phyloP scores from a whole-genome alignment of 2,113 vertebrate species.

The Andinoacara biseriatus region DNA sequence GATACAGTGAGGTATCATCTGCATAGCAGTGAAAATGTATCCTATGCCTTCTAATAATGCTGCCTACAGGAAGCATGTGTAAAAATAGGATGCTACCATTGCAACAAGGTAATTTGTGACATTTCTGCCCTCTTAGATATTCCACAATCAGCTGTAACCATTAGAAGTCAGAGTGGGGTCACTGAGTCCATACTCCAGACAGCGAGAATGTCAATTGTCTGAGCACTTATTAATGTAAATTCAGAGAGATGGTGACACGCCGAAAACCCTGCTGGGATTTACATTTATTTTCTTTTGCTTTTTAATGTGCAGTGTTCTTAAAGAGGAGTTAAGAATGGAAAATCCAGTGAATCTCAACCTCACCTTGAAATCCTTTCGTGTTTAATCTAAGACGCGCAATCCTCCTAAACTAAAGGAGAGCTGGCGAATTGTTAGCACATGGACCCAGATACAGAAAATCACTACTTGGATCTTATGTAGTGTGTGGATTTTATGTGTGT shows the following conservation, averaged over 20 bases:
- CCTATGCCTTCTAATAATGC: no score
- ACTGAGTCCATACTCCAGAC: not conserved
- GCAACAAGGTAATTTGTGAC: not conserved
- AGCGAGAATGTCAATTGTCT: not conserved
- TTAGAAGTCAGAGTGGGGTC: not conserved
- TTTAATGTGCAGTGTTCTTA: not conserved
- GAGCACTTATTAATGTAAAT: slow-evolving; percentile 63
- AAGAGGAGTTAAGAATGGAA: not conserved
- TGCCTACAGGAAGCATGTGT: no score
- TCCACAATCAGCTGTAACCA: not conserved
- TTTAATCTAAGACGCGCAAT: no score
- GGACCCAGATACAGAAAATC: not conserved
- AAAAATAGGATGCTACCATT: not conserved
- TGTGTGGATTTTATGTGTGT: not conserved
- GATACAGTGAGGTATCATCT: no score
- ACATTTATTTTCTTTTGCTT: not conserved
- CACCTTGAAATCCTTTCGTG: not conserved
- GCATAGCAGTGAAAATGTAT: no score
- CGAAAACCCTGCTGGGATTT: not conserved
- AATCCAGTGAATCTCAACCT: not conserved
- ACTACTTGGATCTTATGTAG: not conserved
- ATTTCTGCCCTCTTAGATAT: not conserved
- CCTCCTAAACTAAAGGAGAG: not conserved
- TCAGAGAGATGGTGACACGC: slow-evolving; percentile 36
- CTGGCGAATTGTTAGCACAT: not conserved